Conservation (phyloP, 2,888 invertebrate species). For the Neoascia interrupta region DNA sequence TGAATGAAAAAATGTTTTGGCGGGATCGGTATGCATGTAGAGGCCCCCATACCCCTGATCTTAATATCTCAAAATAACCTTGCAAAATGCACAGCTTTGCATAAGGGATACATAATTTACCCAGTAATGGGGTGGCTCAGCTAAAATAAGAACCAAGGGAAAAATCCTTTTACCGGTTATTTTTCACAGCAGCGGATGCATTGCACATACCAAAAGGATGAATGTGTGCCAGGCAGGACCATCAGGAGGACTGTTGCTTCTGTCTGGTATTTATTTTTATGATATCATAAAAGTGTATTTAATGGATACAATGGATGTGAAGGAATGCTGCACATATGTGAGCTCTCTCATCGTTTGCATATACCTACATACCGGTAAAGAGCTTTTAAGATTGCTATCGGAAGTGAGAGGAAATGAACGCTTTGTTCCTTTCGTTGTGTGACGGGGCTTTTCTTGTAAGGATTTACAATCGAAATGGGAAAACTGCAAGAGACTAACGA, state of each 20-base stretch:
- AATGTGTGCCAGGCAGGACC: conserved; percentile 24
- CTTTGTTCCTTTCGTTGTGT: conserved; percentile 11
- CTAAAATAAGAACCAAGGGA: neutral
- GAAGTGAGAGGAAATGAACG: conserved; percentile 16
- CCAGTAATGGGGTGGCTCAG: conserved; percentile 51
- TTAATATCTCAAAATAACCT: conserved; percentile 34
- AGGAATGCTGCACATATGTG: conserved; percentile 19
- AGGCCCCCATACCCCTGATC: too few species aligned
- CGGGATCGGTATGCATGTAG: too few species aligned
- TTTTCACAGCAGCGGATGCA: conserved; percentile 1
- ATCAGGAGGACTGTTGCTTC: conserved; percentile 30
- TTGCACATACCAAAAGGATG: conserved; percentile 21
- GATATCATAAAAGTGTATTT: conserved; percentile 51
- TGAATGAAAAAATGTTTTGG: conserved; percentile 12
- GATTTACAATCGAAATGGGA: neutral
- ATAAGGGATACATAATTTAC: conserved; percentile 63
- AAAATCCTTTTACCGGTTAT: conserved; percentile 26
- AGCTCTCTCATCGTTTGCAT: conserved; percentile 25
- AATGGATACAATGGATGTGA: conserved; percentile 36
- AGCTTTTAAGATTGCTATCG: conserved; percentile 23
- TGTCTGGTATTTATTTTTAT: conserved; percentile 42
- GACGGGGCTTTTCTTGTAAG: neutral
- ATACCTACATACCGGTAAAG: too few species aligned
- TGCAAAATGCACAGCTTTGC: conserved; percentile 54
- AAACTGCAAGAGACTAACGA: neutral